A percentile compares a stretch with the other conserved stretches of the same genome.
phyloP scores from a whole-genome alignment of 2,113 vertebrate species.

The Toxotes chatareus region DNA sequence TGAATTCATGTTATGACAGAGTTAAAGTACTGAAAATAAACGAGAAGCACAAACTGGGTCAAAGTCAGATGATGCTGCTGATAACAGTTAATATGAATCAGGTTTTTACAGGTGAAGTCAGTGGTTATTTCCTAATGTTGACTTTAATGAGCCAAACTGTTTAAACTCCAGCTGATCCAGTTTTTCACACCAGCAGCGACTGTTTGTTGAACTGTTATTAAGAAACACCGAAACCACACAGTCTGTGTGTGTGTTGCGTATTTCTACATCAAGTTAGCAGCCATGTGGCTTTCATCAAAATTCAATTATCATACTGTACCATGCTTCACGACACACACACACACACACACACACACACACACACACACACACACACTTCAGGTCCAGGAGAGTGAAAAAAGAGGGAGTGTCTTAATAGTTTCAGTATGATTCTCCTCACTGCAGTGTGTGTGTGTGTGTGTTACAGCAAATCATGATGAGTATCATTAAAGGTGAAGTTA shows the following conservation, averaged over 20 bases:
- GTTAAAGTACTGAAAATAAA: background rate
- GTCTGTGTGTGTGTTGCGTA: background rate
- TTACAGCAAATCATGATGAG: background rate
- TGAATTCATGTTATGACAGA: too few relatives aligned
- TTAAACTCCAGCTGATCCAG: background rate
- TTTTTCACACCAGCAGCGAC: background rate
- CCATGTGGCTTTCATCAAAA: slow-evolving; percentile 65
- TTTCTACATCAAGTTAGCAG: slow-evolving; percentile 27
- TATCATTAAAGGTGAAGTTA: background rate
- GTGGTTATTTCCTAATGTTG: background rate
- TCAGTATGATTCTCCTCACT: slow-evolving; percentile 20
- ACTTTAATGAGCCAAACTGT: background rate
- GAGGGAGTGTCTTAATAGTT: slow-evolving; percentile 18
- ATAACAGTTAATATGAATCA: too few relatives aligned
- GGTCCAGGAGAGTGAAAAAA: background rate
- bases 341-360: slow-evolving; percentile 10
- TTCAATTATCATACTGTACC: slow-evolving; percentile 59
- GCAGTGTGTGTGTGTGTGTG: background rate
- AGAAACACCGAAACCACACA: background rate
- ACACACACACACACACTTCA: background rate
- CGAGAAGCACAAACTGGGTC: background rate
- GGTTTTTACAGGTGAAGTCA: too few relatives aligned
- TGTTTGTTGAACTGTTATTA: background rate
- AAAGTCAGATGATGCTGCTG: background rate
- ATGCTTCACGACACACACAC: slow-evolving; percentile 50